phyloP scores from a whole-genome alignment of 2,113 vertebrate species.

The Pampusana beccarii region DNA sequence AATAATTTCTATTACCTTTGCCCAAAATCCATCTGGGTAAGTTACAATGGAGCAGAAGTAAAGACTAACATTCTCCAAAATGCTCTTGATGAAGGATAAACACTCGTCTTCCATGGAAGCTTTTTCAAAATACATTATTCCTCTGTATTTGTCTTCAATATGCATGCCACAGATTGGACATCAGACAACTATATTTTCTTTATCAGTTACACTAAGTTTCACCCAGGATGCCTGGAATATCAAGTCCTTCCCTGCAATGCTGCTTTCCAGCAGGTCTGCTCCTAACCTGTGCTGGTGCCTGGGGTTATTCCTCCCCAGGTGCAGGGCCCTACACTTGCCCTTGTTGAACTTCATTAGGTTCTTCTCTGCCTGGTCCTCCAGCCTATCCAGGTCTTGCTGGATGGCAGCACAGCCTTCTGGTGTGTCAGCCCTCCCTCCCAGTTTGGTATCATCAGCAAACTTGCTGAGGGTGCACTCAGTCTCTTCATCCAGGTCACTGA shows the following conservation, averaged over 20 bases:
- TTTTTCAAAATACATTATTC: conserved; percentile 77
- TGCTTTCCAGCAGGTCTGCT: too few relatives aligned
- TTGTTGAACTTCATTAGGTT: too few relatives aligned
- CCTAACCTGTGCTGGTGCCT: too few relatives aligned
- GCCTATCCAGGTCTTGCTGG: too few relatives aligned
- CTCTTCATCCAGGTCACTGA: too few relatives aligned
- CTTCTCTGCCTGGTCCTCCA: too few relatives aligned
- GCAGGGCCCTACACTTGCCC: too few relatives aligned
- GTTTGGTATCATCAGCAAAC: too few relatives aligned
- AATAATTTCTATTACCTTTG: conserved; percentile 71
- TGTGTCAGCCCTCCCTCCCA: too few relatives aligned
- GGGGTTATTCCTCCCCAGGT: too few relatives aligned
- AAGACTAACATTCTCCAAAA: conserved; percentile 72
- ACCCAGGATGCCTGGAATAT: conserved; percentile 82
- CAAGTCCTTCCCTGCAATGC: background rate
- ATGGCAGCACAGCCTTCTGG: too few relatives aligned
- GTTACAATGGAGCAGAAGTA: conserved; percentile 78
- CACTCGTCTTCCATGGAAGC: conserved; percentile 65
- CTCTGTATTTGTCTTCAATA: conserved; percentile 50
- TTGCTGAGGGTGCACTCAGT: too few relatives aligned
- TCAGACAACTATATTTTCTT: conserved; percentile 72
- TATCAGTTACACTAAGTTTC: conserved; percentile 57
- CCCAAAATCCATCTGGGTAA: conserved; percentile 79
- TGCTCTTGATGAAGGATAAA: conserved; percentile 77
- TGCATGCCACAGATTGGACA: conserved; percentile 51